Conservation (phyloP, 2,888 invertebrate species). For the Drosophila recens region DNA sequence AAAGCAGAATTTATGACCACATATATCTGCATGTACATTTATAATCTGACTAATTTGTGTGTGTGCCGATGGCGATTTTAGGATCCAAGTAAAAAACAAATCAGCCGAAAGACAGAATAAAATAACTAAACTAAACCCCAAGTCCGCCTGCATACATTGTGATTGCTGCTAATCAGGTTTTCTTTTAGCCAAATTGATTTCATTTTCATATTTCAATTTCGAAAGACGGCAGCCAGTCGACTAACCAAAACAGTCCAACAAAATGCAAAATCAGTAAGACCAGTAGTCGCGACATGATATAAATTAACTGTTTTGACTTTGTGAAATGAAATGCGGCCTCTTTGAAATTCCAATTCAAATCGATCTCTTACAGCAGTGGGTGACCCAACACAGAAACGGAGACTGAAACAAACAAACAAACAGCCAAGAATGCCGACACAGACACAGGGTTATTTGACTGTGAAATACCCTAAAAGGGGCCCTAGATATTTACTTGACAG, state of each 20-base stretch:
- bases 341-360: constrained; percentile 76
- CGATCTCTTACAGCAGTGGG: constrained; percentile 58
- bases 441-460: constrained; percentile 8
- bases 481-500: background rate
- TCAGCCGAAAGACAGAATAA: background rate
- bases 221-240: constrained; percentile 56
- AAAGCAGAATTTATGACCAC: constrained; percentile 71
- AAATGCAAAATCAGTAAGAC: constrained; percentile 84
- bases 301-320: constrained; percentile 84
- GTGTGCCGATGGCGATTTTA: constrained; percentile 54
- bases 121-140: constrained; percentile 34
- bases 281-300: constrained; percentile 84
- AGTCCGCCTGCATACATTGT: constrained; percentile 61
- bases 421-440: constrained; percentile 15
- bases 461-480: constrained; percentile 25
- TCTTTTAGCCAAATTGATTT: constrained; percentile 69
- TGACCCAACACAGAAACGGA: constrained; percentile 27
- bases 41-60: constrained; percentile 74
- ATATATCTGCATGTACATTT: constrained; percentile 72
- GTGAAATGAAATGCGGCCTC: constrained; percentile 79
- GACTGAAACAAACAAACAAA: constrained; percentile 11
- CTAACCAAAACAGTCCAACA: constrained; percentile 26
- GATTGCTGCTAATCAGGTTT: constrained; percentile 79
- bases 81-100: constrained; percentile 38
- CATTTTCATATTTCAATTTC: constrained; percentile 82